Percentiles rank a stretch among this genome's conserved stretches.
These are phyloP conservation scores for Meandrusa payeni DNA, from an alignment of 2,888 invertebrate genomes.

Conservation along the genomic window DNA sequence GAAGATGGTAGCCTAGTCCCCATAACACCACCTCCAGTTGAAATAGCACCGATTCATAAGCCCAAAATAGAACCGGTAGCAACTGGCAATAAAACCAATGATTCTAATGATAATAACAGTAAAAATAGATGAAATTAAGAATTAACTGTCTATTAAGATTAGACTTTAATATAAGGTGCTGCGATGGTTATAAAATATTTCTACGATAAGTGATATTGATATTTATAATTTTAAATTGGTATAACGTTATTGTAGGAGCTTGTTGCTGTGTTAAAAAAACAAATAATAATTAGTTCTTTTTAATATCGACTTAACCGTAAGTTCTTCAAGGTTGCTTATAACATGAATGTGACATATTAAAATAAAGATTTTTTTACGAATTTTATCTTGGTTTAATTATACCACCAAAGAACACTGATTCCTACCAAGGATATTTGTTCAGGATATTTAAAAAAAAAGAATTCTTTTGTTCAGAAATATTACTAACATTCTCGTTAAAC, in stretches of 20 bases:
- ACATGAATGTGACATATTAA: too few relatives aligned
- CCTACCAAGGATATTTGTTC: too few relatives aligned
- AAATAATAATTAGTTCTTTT: not conserved
- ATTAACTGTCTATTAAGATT: not conserved
- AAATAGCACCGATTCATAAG: conserved; percentile 67
- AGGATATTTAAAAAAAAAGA: too few relatives aligned
- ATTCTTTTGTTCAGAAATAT: too few relatives aligned
- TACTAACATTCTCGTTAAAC: too few relatives aligned
- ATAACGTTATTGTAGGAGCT: conserved; percentile 33
- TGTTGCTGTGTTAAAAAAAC: conserved; percentile 55
- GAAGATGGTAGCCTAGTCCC: conserved; percentile 82
- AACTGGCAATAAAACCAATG: conserved; percentile 45
- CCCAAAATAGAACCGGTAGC: conserved; percentile 38
- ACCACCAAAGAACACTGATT: too few relatives aligned
- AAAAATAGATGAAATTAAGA: conserved; percentile 51
- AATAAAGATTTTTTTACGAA: too few relatives aligned
- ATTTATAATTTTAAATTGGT: conserved; percentile 36
- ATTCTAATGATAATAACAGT: conserved; percentile 42
- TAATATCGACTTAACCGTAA: too few relatives aligned
- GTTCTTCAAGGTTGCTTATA: too few relatives aligned
- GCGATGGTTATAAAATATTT: conserved; percentile 21
- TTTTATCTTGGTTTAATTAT: too few relatives aligned
- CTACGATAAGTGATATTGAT: conserved; percentile 39
- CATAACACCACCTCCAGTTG: conserved; percentile 63
- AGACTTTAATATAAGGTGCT: conserved; percentile 24